Percentiles rank a stretch among this genome's conserved stretches.
Evolutionary conservation across 2,113 vertebrate species (phyloP).

Genomic region (Centrocercus urophasianus): DNA sequence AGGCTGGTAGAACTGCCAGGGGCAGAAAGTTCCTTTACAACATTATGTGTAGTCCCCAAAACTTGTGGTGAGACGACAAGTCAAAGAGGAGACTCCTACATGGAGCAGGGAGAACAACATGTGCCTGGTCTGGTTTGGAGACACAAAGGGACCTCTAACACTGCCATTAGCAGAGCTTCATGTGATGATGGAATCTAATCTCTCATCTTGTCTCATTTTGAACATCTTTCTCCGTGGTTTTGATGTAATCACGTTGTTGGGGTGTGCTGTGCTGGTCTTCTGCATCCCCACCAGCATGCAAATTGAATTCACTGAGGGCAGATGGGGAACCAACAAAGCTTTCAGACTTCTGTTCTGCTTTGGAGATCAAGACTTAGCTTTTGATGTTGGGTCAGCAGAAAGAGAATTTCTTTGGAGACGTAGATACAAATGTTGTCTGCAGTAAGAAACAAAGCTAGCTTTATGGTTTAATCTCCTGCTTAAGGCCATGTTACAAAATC

Average conservation of each 20-base stretch:
- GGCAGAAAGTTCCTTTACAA: neutral
- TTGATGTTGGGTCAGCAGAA: slow-evolving; percentile 7
- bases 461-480: neutral
- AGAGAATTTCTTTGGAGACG: neutral
- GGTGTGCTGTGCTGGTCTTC: neutral
- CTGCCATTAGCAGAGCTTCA: neutral
- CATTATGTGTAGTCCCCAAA: neutral
- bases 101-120: neutral
- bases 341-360: neutral
- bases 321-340: neutral
- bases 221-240: slow-evolving; percentile 1
- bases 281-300: fast-evolving
- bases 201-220: slow-evolving; percentile 23
- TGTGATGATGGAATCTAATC: neutral
- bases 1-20: slow-evolving; percentile 1
- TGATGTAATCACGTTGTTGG: neutral
- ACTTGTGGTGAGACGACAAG: fast-evolving
- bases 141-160: neutral
- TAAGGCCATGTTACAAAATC: neutral
- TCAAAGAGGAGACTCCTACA: neutral
- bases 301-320: neutral
- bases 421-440: neutral
- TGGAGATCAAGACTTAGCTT: neutral
- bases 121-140: neutral
- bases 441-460: neutral